Conservation (phyloP, 1,140 invertebrate genomes). For the Lordiphosa clarofinis region DNA sequence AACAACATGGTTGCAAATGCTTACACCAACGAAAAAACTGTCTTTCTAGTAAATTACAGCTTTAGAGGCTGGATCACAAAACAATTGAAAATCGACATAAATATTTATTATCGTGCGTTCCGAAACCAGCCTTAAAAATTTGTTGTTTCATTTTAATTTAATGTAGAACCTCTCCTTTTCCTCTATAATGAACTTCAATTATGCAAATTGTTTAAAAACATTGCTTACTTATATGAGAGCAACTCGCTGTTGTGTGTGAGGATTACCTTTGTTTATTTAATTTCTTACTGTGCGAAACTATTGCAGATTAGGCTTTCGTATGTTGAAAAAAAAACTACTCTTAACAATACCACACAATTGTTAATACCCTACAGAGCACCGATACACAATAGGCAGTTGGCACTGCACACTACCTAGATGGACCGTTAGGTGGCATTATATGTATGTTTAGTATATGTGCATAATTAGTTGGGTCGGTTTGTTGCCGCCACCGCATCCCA, state of each 20-base stretch:
- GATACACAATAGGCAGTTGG: not conserved
- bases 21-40: no score
- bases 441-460: conserved; percentile 29
- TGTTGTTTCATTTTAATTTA: no score
- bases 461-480: conserved; percentile 55
- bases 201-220: no score
- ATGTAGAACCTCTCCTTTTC: no score
- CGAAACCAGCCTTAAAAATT: no score
- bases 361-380: conserved; percentile 32
- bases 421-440: conserved; percentile 20
- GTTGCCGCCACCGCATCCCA: conserved; percentile 24
- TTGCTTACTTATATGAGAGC: no score
- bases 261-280: not conserved
- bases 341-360: conserved; percentile 52
- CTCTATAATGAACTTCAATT: no score
- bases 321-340: conserved; percentile 21
- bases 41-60: no score
- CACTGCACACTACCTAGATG: conserved; percentile 6
- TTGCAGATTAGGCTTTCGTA: not conserved
- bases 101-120: no score
- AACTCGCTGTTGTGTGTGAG: not conserved
- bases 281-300: conserved; percentile 9
- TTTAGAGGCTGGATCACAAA: no score
- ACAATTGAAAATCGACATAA: no score
- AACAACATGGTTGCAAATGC: no score